These are phyloP conservation scores for Eilema sororculum DNA, from an alignment of 2,888 invertebrate species.

Conservation along the genomic window DNA sequence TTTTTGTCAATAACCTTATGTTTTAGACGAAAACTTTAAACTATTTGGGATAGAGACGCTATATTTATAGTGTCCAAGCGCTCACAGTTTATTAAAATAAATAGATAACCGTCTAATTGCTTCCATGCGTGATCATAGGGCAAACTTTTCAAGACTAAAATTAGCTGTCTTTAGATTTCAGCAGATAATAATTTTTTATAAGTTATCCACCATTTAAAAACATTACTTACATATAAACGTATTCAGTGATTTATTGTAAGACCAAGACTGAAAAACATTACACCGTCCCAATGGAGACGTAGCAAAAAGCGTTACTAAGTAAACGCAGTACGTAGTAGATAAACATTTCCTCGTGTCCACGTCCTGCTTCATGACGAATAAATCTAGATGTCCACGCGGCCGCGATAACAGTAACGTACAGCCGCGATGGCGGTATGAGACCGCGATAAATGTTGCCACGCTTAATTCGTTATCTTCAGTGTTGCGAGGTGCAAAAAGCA, in stretches of 20 bases:
- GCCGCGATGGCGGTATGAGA: conserved; percentile 62
- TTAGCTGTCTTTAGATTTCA: no score
- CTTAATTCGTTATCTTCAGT: conserved; percentile 59
- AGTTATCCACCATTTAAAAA: no score
- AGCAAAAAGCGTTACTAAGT: conserved; percentile 58
- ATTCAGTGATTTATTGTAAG: conserved; percentile 15
- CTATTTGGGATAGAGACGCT: no score
- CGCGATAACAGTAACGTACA: conserved; percentile 66
- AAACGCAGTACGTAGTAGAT: conserved; percentile 68
- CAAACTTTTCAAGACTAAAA: no score
- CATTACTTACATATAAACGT: no score
- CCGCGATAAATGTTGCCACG: conserved; percentile 60
- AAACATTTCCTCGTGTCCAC: conserved; percentile 77
- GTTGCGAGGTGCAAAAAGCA: conserved; percentile 48
- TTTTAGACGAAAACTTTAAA: no score
- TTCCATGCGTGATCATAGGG: not conserved
- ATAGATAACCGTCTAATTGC: not conserved
- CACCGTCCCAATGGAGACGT: conserved; percentile 45
- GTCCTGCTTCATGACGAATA: conserved; percentile 74
- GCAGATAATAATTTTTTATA: no score
- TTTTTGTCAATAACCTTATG: no score
- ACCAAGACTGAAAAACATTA: conserved; percentile 25
- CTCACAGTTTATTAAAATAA: not conserved
- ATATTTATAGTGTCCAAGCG: not conserved
- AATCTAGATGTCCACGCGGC: conserved; percentile 75